Base-by-base conservation (phyloP, 2,797 vertebrate species). In the Sternarchorhynchus goeldii region DNA sequence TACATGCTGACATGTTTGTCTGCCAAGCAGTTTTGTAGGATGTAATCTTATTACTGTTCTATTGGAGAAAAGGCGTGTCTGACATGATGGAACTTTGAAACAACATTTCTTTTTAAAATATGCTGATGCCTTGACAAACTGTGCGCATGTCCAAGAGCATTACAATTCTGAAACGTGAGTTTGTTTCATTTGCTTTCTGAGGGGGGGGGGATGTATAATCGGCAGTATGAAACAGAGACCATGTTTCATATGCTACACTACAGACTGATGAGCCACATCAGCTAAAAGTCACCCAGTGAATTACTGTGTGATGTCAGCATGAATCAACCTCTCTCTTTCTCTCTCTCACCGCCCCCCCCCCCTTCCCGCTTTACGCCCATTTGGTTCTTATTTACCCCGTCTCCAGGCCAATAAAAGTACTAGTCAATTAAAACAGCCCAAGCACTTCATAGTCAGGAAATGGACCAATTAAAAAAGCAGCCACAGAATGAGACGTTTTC, bases 381-480 rank as follows among this genome's bases (percentile, higher is more conserved):
- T 92, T 90, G 88, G 88, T 91, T 92, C 87, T 85, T 87, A 90
- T 92, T 93, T 91, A 91, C 87, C 87, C 84, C 79, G 81, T 89
- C 90, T 91, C 89, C 83, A 87, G 89, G 88, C 91, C 89, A 91
- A 91, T 92, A 93, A 92, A 92, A 87, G 86, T 85, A 73, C 83
- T 62, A 90, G 90, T 90, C 89, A 91, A 92, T 92, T 91, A 91
- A 90, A 89, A 86, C 88, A 87, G 89, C 86, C 89, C 79, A 85
- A 87, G 86, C 89, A 90, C 88, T 91, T 93, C 88, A 89, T 89
- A 90, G 88, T 87, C 86, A 88, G 88, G 90, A 92, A 93, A 93
- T 90, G 80, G 87, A 87, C 88, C 92, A 94, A 93, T 93, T 92
- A 93, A 86, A 69, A 75, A 76, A 91, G 85, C 88, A 88, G 90